Evolutionary conservation across 2,888 invertebrate genomes (phyloP).

Genomic region (Cerastis rubricosa): DNA sequence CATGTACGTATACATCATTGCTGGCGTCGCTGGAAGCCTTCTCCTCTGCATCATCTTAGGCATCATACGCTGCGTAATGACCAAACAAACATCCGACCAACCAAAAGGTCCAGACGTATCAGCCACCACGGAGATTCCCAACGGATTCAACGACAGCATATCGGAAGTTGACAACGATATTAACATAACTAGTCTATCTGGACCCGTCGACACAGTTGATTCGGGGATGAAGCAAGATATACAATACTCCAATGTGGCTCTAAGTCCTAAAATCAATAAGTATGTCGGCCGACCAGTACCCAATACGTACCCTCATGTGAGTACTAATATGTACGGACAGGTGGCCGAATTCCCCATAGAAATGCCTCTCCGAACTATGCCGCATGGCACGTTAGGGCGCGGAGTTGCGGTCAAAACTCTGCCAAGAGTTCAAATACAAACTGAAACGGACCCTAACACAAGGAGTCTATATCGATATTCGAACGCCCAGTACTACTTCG

Average conservation of each 20-base stretch:
- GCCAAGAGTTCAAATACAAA: conserved; percentile 86
- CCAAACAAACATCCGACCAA: conserved; percentile 91
- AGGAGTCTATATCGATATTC: conserved; percentile 92
- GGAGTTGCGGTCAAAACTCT: conserved; percentile 88
- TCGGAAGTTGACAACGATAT: conserved; percentile 96
- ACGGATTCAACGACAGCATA: conserved; percentile 96
- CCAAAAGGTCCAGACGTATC: conserved; percentile 93
- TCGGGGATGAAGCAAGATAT: conserved; percentile 86
- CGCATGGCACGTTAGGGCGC: conserved; percentile 86
- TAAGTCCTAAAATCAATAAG: conserved; percentile 88
- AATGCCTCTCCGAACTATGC: conserved; percentile 89
- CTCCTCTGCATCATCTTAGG: conserved; percentile 93
- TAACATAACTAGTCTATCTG: conserved; percentile 92
- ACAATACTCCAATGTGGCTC: conserved; percentile 85
- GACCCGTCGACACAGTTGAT: conserved; percentile 91
- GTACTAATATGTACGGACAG: conserved; percentile 90
- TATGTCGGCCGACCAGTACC: conserved; percentile 88
- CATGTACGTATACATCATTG: conserved; percentile 95
- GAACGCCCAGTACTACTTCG: conserved; percentile 94
- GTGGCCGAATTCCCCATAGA: conserved; percentile 89
- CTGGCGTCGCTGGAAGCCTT: conserved; percentile 93
- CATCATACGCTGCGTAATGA: conserved; percentile 93
- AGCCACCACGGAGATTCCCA: conserved; percentile 94
- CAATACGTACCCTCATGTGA: conserved; percentile 88
- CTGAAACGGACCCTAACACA: conserved; percentile 90